Conservation (phyloP, 1,140 invertebrate species). For the Ephestia elutella region DNA sequence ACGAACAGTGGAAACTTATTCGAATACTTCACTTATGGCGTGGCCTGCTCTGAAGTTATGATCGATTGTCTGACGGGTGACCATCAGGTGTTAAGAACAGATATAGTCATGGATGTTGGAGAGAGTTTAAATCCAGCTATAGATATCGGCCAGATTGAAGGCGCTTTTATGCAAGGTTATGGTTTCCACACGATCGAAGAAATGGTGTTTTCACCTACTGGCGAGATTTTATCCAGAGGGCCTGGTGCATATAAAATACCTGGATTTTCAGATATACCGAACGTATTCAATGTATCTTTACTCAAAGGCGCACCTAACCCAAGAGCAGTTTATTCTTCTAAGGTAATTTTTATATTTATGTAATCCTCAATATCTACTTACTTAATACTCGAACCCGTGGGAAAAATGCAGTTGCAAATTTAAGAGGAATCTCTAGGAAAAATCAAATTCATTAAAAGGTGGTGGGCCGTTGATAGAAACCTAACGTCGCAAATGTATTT, state of each 20-base stretch:
- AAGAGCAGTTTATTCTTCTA: conserved; percentile 80
- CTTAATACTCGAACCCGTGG: too few relatives aligned
- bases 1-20: conserved; percentile 64
- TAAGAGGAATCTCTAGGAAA: background rate
- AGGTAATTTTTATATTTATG: conserved; percentile 66
- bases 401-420: background rate
- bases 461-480: too few relatives aligned
- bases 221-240: conserved; percentile 76
- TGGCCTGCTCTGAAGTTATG: conserved; percentile 75
- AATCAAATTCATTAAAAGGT: too few relatives aligned
- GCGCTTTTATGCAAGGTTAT: conserved; percentile 81
- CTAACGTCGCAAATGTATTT: too few relatives aligned
- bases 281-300: conserved; percentile 79
- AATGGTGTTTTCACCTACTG: conserved; percentile 75
- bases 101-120: conserved; percentile 83
- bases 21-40: conserved; percentile 75
- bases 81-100: conserved; percentile 77
- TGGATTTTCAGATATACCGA: conserved; percentile 73
- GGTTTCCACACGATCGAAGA: conserved; percentile 80
- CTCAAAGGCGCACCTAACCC: conserved; percentile 78
- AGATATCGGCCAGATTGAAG: conserved; percentile 84
- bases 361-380: too few relatives aligned
- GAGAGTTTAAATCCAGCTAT: conserved; percentile 81
- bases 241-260: conserved; percentile 82
- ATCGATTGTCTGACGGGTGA: conserved; percentile 77